These are phyloP conservation scores for Aethina tumida DNA, from an alignment of 1,140 invertebrate species.

Conservation along the genomic window DNA sequence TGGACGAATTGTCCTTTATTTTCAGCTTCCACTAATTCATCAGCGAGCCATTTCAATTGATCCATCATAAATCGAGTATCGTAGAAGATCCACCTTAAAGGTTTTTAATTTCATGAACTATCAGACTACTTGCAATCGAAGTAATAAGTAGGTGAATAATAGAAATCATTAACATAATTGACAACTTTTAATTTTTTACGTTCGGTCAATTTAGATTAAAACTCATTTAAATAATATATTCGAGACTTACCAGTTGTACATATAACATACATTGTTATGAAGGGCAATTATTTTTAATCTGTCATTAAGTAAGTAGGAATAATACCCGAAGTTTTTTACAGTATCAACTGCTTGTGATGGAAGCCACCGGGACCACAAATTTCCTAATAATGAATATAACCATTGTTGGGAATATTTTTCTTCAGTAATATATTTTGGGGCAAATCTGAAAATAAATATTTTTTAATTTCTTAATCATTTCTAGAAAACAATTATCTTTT, in stretches of 20 bases:
- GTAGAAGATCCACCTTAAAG: conserved; percentile 48
- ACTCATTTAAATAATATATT: too few species aligned
- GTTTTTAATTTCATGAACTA: too few species aligned
- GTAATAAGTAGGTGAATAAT: not conserved
- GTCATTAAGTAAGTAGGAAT: conserved; percentile 48
- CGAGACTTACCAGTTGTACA: conserved; percentile 54
- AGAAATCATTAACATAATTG: too few species aligned
- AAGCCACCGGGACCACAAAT: conserved; percentile 53
- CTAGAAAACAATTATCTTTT: too few species aligned
- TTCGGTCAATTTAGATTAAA: too few species aligned
- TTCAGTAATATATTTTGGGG: too few species aligned
- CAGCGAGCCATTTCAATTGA: conserved; percentile 66
- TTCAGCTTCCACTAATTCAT: conserved; percentile 60
- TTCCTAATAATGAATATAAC: conserved; percentile 54
- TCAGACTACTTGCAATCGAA: not conserved
- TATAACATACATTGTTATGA: conserved; percentile 66
- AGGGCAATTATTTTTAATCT: conserved; percentile 61
- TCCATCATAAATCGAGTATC: conserved; percentile 47
- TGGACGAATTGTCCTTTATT: conserved; percentile 61
- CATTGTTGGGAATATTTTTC: conserved; percentile 39
- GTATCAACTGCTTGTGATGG: conserved; percentile 48
- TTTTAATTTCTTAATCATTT: not conserved
- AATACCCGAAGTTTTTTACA: conserved; percentile 56
- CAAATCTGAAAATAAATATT: too few species aligned
- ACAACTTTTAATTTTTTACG: too few species aligned